phyloP scores from a whole-genome alignment of 1,140 invertebrate species.

The Eriosoma lanigerum region DNA sequence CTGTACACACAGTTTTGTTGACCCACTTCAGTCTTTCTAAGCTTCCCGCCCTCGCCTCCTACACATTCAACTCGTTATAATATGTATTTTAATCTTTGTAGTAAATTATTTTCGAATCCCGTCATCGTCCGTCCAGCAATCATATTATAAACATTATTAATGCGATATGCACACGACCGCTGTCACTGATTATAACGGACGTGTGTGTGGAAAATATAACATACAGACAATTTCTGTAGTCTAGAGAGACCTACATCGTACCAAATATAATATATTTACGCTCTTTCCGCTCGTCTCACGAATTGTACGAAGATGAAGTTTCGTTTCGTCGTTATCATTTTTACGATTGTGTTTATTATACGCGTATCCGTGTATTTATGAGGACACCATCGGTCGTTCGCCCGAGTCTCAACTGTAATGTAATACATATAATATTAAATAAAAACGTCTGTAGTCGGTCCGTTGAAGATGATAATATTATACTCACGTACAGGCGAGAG shows the following conservation, averaged over 20 bases:
- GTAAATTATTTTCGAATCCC: background rate
- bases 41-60: background rate
- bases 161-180: background rate
- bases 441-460: background rate
- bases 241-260: background rate
- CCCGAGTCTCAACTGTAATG: background rate
- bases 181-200: background rate
- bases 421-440: background rate
- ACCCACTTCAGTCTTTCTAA: background rate
- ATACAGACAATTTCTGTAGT: too few species aligned
- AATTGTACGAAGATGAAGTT: too few species aligned
- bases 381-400: conserved; percentile 2
- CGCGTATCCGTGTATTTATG: background rate
- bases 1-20: background rate
- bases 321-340: background rate
- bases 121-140: background rate
- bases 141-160: background rate
- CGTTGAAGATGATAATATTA: background rate
- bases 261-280: background rate
- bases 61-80: background rate
- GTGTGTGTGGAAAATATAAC: background rate
- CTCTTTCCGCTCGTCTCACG: background rate
- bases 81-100: too few species aligned
- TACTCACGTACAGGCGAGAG: background rate
- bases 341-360: conserved; percentile 4